Evolutionary conservation across 2,797 vertebrate species (phyloP), one percentile per base, ranked within the genome.

Genomic region (Acanthurus lineatus): DNA sequence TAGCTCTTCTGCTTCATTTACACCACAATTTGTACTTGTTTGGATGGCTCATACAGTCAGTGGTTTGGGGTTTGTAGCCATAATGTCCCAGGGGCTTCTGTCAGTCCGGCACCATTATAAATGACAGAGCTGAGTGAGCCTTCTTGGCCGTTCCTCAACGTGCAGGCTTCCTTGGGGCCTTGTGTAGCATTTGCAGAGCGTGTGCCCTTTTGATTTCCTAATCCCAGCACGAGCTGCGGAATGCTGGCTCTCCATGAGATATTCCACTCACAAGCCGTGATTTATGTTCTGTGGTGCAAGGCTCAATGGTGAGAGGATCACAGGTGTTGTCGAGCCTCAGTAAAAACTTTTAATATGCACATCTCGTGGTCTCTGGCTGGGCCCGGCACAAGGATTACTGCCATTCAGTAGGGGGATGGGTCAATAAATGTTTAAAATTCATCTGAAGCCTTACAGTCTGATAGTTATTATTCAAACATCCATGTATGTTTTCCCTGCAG

Each of bases 331-430:
- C 84, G 52, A 88, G 89, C 87, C 83, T 90, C 86, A 88, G 83
- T 88, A 87, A 90, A 92, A 94, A 90, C 86, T 94, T 95, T 95
- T 95, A 95, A 93, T 95, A 95, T 95, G 94, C 93, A 93, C 89
- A 91, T 77, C 87, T 91, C 65, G 79, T 91, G 90, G 89, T 92
- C 89, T 75, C 53, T 80, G 83, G 83, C 86, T 85, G 81, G 78
- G 82, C 80, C 83, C 63, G 2, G 81, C 80, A 72, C 87, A 83
- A 81, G 84, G 91, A 91, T 93, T 88, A 93, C 82, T 85, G 73
- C 86, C 73, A 76, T 86, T 89, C 81, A 79, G 64, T 61, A 76
- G 76, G 78, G 66, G 79, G 77, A 53, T 73, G 88, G 92, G 86
- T 95, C 92, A 93, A 94, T 94, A 94, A 87, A 87, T 90, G 85